Conservation (phyloP, 1,140 invertebrate species). For the Bradysia coprophila region DNA sequence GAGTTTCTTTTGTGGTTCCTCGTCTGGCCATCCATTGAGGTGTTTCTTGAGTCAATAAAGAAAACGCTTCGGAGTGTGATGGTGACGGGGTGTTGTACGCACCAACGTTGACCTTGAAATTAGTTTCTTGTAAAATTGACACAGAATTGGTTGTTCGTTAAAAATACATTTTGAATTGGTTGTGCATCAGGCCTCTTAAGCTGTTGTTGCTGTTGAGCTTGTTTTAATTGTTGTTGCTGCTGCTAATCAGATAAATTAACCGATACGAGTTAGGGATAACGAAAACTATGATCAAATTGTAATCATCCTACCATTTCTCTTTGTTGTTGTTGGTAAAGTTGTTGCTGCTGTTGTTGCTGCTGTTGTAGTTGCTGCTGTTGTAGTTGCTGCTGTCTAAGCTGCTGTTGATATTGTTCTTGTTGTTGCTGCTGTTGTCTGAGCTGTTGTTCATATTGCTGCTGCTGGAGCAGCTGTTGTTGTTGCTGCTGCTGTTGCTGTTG, state of each 20-base stretch:
- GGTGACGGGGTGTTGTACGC: no score
- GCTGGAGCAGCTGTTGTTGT: constrained; percentile 15
- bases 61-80: not conserved
- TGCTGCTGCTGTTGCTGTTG: constrained; percentile 12
- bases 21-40: constrained; percentile 8
- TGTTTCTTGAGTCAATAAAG: not conserved
- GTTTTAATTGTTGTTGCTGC: constrained; percentile 9
- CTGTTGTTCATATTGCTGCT: not conserved
- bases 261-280: no score
- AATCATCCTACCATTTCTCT: constrained; percentile 8
- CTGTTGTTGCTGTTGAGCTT: not conserved
- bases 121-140: no score
- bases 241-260: no score
- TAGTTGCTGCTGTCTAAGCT: constrained; percentile 7
- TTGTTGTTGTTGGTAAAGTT: constrained; percentile 4
- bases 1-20: constrained; percentile 7
- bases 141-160: no score
- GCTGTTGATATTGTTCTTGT: constrained; percentile 16
- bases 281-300: no score
- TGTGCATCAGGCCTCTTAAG: no score
- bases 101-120: no score
- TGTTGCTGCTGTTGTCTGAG: constrained; percentile 22
- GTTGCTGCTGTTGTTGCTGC: constrained; percentile 6
- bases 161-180: no score
- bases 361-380: constrained; percentile 12